phyloP scores from a whole-genome alignment of 2,797 vertebrate genomes.

The Geotrypetes seraphini region DNA sequence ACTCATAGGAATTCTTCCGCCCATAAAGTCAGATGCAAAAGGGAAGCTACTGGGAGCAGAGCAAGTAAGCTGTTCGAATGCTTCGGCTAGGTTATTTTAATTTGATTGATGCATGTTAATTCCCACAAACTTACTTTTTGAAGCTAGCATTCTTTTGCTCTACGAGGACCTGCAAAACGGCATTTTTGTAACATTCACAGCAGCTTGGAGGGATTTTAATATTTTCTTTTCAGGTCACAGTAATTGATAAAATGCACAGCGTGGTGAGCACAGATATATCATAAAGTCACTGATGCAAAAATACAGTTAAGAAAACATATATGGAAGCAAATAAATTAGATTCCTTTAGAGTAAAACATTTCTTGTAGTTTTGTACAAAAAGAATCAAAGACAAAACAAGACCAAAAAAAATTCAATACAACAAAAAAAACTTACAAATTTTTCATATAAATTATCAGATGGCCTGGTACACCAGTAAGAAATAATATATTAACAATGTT shows the following conservation, averaged over 20 bases:
- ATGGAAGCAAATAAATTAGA: conserved; percentile 53
- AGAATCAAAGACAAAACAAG: too few species aligned
- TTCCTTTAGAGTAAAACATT: conserved; percentile 28
- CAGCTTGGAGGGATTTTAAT: conserved; percentile 1
- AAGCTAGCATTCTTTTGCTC: too few species aligned
- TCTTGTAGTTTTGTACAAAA: conserved; percentile 41
- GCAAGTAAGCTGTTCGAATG: too few species aligned
- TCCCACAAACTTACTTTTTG: too few species aligned
- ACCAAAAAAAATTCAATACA: too few species aligned
- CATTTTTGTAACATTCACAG: conserved; percentile 6
- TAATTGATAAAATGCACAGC: conserved; percentile 22
- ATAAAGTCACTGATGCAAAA: conserved; percentile 38
- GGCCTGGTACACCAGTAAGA: conserved; percentile 38
- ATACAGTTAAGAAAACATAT: conserved; percentile 43
- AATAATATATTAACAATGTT: conserved; percentile 48
- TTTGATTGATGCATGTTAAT: too few species aligned
- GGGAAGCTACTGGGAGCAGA: too few species aligned
- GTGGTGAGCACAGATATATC: conserved; percentile 12
- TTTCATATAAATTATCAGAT: conserved; percentile 59
- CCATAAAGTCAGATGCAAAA: too few species aligned
- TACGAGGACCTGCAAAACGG: too few species aligned
- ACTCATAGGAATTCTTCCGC: too few species aligned
- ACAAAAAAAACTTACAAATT: conserved; percentile 60
- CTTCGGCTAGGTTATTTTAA: too few species aligned
- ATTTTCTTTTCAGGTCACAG: conserved; percentile 3